phyloP scores from a whole-genome alignment of 1,140 invertebrate species.

The Callitettix versicolor region DNA sequence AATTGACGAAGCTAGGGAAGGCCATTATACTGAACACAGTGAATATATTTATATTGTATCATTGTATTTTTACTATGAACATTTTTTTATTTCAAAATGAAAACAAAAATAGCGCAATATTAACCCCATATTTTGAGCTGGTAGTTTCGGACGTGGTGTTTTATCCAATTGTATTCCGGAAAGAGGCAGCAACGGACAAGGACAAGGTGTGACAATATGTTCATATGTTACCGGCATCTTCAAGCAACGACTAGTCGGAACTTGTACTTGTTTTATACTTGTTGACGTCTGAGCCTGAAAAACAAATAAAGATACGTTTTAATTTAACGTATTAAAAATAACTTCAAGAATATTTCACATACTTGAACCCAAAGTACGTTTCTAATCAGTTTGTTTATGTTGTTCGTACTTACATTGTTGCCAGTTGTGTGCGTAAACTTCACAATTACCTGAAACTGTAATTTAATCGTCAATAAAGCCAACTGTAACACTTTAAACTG shows the following conservation, averaged over 20 bases:
- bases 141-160: background rate
- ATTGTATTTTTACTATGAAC: too few relatives aligned
- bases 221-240: conserved; percentile 4
- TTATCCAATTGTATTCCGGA: background rate
- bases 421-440: conserved; percentile 5
- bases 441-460: conserved; percentile 10
- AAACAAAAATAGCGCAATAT: too few relatives aligned
- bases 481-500: too few relatives aligned
- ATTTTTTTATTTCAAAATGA: too few relatives aligned
- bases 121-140: conserved; percentile 3
- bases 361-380: too few relatives aligned
- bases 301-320: too few relatives aligned
- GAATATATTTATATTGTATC: too few relatives aligned
- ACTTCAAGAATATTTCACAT: too few relatives aligned
- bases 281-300: conserved; percentile 8
- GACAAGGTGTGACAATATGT: background rate
- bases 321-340: too few relatives aligned
- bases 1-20: too few relatives aligned
- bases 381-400: too few relatives aligned
- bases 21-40: too few relatives aligned
- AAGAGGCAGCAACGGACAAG: background rate
- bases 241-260: background rate
- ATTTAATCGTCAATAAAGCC: background rate
- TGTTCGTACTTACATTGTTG: conserved; percentile 8
- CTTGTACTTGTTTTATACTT: conserved; percentile 7